Conservation (phyloP, 2,113 vertebrate species). For the Eptesicus fuscus region DNA sequence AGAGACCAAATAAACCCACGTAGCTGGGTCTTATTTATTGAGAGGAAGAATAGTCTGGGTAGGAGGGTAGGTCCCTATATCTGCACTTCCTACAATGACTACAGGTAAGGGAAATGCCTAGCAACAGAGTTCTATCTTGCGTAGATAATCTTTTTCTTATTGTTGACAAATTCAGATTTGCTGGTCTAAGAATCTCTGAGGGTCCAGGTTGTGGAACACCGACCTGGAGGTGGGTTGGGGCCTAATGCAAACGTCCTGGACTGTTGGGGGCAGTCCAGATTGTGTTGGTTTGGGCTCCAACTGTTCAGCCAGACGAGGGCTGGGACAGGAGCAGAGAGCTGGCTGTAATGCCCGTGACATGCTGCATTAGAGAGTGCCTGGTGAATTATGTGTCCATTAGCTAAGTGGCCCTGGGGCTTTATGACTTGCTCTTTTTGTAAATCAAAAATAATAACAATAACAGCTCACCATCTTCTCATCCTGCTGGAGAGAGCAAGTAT, state of each 20-base stretch:
- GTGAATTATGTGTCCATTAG: slow-evolving; percentile 65
- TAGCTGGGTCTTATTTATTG: background rate
- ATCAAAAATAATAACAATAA: slow-evolving; percentile 65
- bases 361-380: background rate
- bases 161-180: background rate
- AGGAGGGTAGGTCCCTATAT: background rate
- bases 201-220: too few relatives aligned
- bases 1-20: background rate
- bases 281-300: background rate
- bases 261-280: background rate
- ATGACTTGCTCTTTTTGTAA: slow-evolving; percentile 59
- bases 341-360: background rate
- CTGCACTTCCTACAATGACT: background rate
- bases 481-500: background rate
- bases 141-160: background rate
- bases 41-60: background rate
- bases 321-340: background rate
- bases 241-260: background rate
- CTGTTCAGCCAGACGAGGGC: background rate
- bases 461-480: slow-evolving; percentile 47
- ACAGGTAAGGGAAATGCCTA: background rate
- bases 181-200: background rate
- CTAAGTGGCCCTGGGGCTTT: slow-evolving; percentile 48
- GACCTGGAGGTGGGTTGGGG: background rate
- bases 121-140: background rate